These are phyloP conservation scores for Numenius arquata DNA, from an alignment of 2,113 vertebrate genomes.

Conservation along the genomic window DNA sequence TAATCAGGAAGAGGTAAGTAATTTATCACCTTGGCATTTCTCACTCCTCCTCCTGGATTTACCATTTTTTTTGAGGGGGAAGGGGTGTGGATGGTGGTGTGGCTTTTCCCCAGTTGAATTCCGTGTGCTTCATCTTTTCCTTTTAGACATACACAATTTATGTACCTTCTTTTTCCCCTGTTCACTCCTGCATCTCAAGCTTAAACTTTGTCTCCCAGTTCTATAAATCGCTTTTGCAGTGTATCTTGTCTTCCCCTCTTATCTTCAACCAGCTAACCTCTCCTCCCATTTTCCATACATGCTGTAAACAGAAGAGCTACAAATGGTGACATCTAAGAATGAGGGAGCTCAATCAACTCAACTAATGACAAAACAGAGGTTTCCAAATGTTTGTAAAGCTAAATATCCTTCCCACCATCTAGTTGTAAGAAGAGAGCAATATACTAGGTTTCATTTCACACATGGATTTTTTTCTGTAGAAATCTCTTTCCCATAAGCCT, in stretches of 20 bases:
- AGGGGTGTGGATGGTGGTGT: no score
- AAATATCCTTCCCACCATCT: background rate
- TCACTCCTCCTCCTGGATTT: background rate
- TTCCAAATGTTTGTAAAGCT: background rate
- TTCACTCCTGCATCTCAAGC: background rate
- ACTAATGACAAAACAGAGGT: background rate
- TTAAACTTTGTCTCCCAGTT: background rate
- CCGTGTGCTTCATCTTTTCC: background rate
- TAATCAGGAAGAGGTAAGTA: background rate
- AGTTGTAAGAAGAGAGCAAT: background rate
- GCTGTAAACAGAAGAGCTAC: fast-evolving
- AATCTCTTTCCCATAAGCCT: background rate
- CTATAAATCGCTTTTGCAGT: background rate
- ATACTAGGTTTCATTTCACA: background rate
- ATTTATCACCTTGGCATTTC: background rate
- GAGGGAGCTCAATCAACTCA: background rate
- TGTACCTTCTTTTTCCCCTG: background rate
- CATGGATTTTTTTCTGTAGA: background rate
- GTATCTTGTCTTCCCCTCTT: background rate
- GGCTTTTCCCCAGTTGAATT: background rate
- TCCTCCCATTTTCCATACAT: background rate
- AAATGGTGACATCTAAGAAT: background rate
- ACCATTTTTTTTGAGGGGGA: fast-evolving
- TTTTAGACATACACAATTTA: background rate
- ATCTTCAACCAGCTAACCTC: background rate